Evolutionary conservation across 2,113 vertebrate genomes (phyloP).

Genomic region (Plotosus lineatus): DNA sequence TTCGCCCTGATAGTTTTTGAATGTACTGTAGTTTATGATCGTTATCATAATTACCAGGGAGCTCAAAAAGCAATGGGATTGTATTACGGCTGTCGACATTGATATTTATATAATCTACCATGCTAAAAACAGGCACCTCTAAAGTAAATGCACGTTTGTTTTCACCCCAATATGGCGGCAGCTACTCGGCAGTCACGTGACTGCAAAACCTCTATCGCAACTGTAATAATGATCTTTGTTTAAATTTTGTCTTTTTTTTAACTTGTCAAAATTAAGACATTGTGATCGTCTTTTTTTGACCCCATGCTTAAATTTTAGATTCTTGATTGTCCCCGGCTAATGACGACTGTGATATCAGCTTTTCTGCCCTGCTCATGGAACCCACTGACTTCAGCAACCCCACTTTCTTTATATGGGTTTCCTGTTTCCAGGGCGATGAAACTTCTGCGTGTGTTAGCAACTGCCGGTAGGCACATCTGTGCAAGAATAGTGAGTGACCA

Average conservation of each 20-base stretch:
- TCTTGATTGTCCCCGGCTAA: conserved; percentile 87
- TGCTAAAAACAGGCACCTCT: no score
- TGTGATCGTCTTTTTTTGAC: not conserved
- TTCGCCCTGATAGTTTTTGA: no score
- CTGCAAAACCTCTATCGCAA: no score
- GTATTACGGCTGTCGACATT: no score
- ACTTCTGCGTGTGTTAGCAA: conserved; percentile 86
- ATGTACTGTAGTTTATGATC: no score
- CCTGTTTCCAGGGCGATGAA: conserved; percentile 86
- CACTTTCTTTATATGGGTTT: conserved; percentile 76
- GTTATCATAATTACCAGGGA: no score
- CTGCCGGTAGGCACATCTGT: conserved; percentile 83
- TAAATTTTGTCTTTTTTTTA: not conserved
- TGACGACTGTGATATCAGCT: conserved; percentile 83
- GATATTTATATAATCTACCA: no score
- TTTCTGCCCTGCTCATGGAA: conserved; percentile 88
- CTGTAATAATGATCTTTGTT: not conserved
- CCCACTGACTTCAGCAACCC: conserved; percentile 55
- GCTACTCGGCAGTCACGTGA: no score
- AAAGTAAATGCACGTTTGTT: no score
- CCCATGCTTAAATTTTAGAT: conserved; percentile 70
- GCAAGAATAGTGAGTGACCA: conserved; percentile 83
- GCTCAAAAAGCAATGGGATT: no score
- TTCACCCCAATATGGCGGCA: no score
- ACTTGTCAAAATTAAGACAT: not conserved